A percentile compares a stretch with the other conserved stretches of the same genome.
phyloP scores from a whole-genome alignment of 2,797 vertebrate genomes.

The Notolabrus celidotus region DNA sequence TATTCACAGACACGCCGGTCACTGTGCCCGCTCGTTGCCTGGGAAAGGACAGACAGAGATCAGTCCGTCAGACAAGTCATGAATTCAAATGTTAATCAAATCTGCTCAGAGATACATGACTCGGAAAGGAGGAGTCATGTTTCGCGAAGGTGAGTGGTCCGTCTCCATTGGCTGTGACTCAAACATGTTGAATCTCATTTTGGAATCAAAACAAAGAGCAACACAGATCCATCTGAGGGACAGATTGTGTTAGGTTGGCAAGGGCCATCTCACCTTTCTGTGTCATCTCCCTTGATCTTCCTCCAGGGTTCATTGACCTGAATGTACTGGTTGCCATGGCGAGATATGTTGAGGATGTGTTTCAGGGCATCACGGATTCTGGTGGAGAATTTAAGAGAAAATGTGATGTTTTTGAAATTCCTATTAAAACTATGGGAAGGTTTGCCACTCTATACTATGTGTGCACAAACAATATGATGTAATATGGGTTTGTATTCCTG shows the following conservation, averaged over 20 bases:
- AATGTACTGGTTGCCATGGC: constrained; percentile 97
- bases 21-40: constrained; percentile 93
- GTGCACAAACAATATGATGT: neutral
- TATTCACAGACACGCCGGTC: constrained; percentile 92
- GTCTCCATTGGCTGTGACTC: neutral
- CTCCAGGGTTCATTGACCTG: constrained; percentile 98
- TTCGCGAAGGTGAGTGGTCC: neutral
- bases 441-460: neutral
- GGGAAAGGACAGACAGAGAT: constrained; percentile 26
- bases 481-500: neutral
- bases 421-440: neutral
- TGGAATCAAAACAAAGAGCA: neutral
- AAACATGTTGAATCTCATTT: neutral
- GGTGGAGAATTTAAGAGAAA: constrained; percentile 30
- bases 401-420: neutral
- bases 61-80: neutral
- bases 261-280: constrained; percentile 84
- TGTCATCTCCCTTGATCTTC: constrained; percentile 90
- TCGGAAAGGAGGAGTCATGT: neutral
- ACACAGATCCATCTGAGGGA: neutral
- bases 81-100: constrained; percentile 1
- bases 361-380: constrained; percentile 95
- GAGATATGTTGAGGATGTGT: constrained; percentile 94
- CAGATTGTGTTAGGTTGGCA: neutral
- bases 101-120: neutral